Evolutionary conservation across 1,140 invertebrate genomes (phyloP), one percentile per base, ranked within the genome.

Genomic region (Drosophila bifasciata): DNA sequence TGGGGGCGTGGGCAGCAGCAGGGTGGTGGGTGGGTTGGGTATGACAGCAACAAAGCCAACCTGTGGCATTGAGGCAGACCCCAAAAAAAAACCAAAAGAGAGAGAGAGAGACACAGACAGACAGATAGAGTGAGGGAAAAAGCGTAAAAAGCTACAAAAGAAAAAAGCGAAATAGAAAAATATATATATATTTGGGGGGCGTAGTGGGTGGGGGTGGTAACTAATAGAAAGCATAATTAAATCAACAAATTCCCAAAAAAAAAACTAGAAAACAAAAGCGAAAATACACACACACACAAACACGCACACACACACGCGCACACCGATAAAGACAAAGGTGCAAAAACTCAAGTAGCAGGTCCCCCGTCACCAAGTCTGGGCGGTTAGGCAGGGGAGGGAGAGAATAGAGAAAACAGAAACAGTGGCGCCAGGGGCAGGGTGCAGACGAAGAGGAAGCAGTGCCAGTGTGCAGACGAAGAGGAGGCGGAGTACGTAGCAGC

Each of bases 221-320:
- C 25, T 48, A 45, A 43, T 16, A 44, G 41, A 68, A 46, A 25
- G 49, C 64, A 67, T 68, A 68, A 68, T 68, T 68, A 68, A 68
- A 68, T 68, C 67, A 68, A 67, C 64, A 67, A 68, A 68, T 68
- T 68, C 64, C 32, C 64, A 68, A 68, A 56, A 68, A 56, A 68
- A 68, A 56, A 68, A 56, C 62, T 68, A 68, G 62, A 63, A 63
- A 56, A 56, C 64, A 40, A 40, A 41, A 41, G 49, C 32, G 53
- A 67, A 67, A 32, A 11, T 2, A 3, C 28, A 32, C 28, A 36
- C 32, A 36, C 9, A 32, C 2, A 32, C 8, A 9, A 2, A 32
- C 2, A 28, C 23, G 6, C 5, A 9, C 28, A 32, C 28, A 32
- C 28, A 11, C 32, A 36, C 9, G 11, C 2, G 11, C 2, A 9